These are phyloP conservation scores for Archivesica marissinica DNA, from an alignment of 1,140 invertebrate species.

Conservation along the genomic window DNA sequence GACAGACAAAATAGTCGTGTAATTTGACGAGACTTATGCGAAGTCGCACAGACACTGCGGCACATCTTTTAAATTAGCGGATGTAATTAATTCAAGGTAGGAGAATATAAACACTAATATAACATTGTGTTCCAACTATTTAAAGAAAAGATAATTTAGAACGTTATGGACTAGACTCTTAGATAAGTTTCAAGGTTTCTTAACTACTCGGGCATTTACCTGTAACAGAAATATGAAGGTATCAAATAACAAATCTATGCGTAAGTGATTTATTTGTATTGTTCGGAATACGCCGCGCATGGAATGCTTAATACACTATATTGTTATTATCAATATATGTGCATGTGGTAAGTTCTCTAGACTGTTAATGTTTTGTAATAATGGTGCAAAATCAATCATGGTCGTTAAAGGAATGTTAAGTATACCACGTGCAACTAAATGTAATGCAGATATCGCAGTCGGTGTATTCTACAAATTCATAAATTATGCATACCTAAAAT, in stretches of 20 bases:
- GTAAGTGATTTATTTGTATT: neutral
- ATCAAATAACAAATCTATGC: neutral
- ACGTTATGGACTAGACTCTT: neutral
- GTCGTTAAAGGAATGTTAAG: no score
- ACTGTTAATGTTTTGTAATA: no score
- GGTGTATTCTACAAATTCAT: no score
- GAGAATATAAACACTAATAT: neutral
- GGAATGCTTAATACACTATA: no score
- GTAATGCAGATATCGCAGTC: no score
- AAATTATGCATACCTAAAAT: no score
- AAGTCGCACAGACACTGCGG: neutral
- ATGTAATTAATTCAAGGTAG: conserved; percentile 9
- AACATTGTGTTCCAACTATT: neutral
- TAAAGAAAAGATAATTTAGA: conserved; percentile 1
- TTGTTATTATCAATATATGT: no score
- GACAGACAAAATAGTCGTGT: neutral
- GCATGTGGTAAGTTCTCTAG: no score
- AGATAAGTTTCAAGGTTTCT: conserved; percentile 15
- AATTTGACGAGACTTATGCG: neutral
- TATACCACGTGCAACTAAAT: no score
- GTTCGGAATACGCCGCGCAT: no score
- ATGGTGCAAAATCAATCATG: no score
- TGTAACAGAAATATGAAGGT: neutral
- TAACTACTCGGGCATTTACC: neutral
- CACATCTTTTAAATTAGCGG: conserved; percentile 8